phyloP scores from a whole-genome alignment of 2,888 invertebrate genomes.

The Balanococcus diminutus region DNA sequence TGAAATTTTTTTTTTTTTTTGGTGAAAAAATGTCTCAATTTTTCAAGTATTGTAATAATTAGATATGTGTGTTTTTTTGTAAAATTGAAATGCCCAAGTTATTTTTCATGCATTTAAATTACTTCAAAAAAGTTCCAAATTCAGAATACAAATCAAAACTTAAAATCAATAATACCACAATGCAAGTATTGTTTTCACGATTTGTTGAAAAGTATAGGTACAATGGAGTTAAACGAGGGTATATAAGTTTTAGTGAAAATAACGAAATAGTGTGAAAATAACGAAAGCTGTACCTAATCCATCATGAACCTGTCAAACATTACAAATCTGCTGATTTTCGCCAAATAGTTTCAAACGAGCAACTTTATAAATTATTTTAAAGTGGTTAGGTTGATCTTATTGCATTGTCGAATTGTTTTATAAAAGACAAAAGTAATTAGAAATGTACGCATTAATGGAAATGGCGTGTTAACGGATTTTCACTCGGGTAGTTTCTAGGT shows the following conservation, averaged over 20 bases:
- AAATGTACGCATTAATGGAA: neutral
- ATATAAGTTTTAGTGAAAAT: neutral
- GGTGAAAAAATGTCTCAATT: no score
- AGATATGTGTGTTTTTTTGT: no score
- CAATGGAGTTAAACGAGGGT: neutral
- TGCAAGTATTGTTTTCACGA: neutral
- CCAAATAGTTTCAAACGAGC: neutral
- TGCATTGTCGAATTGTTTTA: neutral
- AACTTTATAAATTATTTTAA: neutral
- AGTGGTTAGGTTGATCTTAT: neutral
- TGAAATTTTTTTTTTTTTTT: no score
- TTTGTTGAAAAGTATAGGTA: neutral
- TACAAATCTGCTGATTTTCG: constrained; percentile 4
- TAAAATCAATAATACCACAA: neutral
- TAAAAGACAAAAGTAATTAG: constrained; percentile 5
- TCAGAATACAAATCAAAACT: neutral
- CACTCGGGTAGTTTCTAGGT: neutral
- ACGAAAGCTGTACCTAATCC: neutral
- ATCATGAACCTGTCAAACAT: neutral
- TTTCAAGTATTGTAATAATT: no score
- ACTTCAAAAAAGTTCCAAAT: no score
- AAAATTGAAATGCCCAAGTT: no score
- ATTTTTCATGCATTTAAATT: no score
- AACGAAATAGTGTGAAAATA: neutral
- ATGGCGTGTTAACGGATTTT: constrained; percentile 5